Evolutionary conservation across 2,888 invertebrate species (phyloP), one percentile per base, ranked within the genome.

Genomic region (Noctua fimbriata): DNA sequence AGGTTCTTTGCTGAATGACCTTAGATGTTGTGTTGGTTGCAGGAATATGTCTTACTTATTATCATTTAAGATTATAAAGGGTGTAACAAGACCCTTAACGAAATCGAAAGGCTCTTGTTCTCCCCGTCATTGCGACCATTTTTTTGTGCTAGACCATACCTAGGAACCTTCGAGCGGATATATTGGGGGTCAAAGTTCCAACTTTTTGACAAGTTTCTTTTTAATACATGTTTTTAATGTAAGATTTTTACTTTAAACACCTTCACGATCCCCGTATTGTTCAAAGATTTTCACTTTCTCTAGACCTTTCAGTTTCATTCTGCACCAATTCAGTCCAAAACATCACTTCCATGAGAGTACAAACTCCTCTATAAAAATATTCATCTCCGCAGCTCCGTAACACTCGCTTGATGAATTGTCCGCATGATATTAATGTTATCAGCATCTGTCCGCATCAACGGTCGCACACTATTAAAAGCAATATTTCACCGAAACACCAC

Each of bases 351-450:
- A 74, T 73, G 28, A 71, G 2, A 83, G 52, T 10, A 67, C 12
- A 63, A 66, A 66, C 65, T 44, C 44, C 49, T 41, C 28, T 5
- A 12, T 69, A 73, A 71, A 63, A 44, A 44, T 75, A 84, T 79
- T 76, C 73, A 73, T 55, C 21, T 73, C 60, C 36, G 21, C 63
- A 73, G 63, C 60, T 83, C 73, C 49, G 58, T 75, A 84, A 80
- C 66, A 66, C 55, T 69, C 65, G 49, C 73, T 80, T 90, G 82
- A 88, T 87, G 82, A 88, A 87, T 88, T 78, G 69, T 84, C 76
- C 81, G 90, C 88, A 91, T 89, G 87, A 90, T 88, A 86, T 89
- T 89, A 92, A 90, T 87, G 88, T 84, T 91, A 91, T 90, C 90
- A 90, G 83, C 89, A 90, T 90, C 89, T 91, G 92, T 89, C 88